Base-by-base conservation (phyloP, 2,113 vertebrate genomes). In the Eublepharis macularius region DNA sequence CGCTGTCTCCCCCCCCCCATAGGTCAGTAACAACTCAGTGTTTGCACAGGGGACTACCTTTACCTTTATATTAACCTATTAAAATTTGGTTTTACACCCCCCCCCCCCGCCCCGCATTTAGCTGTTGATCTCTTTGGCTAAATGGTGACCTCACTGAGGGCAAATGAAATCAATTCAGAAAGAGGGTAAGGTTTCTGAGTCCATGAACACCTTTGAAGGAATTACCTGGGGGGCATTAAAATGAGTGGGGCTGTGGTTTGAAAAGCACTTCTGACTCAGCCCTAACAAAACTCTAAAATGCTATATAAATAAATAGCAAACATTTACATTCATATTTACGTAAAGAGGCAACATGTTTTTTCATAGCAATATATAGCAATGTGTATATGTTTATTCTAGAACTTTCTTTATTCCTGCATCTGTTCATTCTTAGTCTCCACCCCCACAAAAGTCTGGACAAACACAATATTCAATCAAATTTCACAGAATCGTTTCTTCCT, bases 361-460 rank as follows among this genome's bases (percentile, higher is more conserved):
- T 54, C 1, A 2, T 54, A 69, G 32, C 39, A 87, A 74, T 1
- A 10, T 29, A 32, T 45, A 16, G 51, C 0, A 80, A 1, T 21
- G 21, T 34, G 47, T 78, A 16, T 2, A 26, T 78, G 51, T 14
- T 4, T 70, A 8, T 63, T 49, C 14, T 54, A 4, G 19, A 34
- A 76, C 4, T 76, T 88, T 51, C 57, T 86, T 86, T 21, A 39
- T 82, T 70, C 82, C 88, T n/a, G 4, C 5, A 3, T 51, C 51
- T n/a, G 1, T 34, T 80, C 26, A 24, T 89, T 77, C 74, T 81
- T 10, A 32, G 41, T 10, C 13, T 66, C 4, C 51, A 88, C 16
- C 2, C 17, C 17, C 14, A 57, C 16, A 57, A 21, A 9, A 26
- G 54, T 72, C 86, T 8, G 79, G 76, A 65, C 14, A 79, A 90